phyloP scores from a whole-genome alignment of 2,113 vertebrate genomes.

The Nestor notabilis region DNA sequence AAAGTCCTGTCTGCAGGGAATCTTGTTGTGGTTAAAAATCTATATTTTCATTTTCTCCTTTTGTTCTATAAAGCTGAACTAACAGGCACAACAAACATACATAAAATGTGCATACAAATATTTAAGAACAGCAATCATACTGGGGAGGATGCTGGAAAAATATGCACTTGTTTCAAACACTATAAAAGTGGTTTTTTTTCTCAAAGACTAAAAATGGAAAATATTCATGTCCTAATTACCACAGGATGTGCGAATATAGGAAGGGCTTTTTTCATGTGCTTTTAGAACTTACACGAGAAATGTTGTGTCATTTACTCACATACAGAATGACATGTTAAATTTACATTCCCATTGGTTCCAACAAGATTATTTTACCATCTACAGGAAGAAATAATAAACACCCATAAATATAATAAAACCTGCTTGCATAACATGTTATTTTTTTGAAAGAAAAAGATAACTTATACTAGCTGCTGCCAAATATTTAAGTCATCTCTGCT shows the following conservation, averaged over 20 bases:
- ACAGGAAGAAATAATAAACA: background rate
- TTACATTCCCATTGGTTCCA: background rate
- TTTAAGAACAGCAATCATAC: background rate
- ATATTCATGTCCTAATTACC: background rate
- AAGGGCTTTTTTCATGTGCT: background rate
- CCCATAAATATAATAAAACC: conserved; percentile 24
- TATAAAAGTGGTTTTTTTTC: background rate
- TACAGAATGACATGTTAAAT: background rate
- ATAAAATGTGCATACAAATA: background rate
- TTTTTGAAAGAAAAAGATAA: conserved; percentile 38
- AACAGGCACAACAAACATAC: conserved; percentile 27
- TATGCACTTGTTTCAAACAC: background rate
- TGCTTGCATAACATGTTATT: background rate
- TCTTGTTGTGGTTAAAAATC: conserved; percentile 50
- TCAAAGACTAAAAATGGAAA: background rate
- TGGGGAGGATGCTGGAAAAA: background rate
- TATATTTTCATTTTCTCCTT: conserved; percentile 32
- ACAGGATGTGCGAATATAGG: background rate
- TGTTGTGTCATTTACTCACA: background rate
- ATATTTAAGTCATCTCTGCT: conserved; percentile 18
- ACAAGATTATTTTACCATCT: background rate
- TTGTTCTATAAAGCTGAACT: conserved; percentile 46
- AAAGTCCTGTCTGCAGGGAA: conserved; percentile 51
- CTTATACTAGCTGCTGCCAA: conserved; percentile 26
- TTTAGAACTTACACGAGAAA: background rate